phyloP scores from a whole-genome alignment of 2,888 invertebrate genomes.

The Thecophora atra region DNA sequence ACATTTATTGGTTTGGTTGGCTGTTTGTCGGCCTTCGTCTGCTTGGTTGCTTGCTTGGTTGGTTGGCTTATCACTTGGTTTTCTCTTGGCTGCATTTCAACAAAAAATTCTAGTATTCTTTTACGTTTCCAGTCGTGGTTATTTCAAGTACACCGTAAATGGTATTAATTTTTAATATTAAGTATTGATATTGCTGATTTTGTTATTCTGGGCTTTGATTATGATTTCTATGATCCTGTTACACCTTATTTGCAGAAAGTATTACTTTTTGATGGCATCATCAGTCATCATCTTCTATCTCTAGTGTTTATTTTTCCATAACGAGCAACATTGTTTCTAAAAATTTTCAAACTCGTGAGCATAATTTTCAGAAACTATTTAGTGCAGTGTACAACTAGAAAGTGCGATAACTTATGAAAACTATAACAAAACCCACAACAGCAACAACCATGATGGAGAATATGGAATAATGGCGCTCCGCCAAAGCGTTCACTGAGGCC shows the following conservation, averaged over 20 bases:
- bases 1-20: not conserved
- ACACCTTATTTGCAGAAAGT: no score
- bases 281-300: no score
- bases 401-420: not conserved
- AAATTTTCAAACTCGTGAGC: no score
- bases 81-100: constrained; percentile 21
- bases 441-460: no score
- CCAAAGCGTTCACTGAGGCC: constrained; percentile 31
- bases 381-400: not conserved
- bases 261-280: no score
- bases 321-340: no score
- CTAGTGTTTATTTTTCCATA: no score
- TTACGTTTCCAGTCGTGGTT: not conserved
- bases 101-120: not conserved
- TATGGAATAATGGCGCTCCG: constrained; percentile 9
- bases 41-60: not conserved
- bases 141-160: not conserved
- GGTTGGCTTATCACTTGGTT: constrained; percentile 15
- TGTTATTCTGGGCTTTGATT: no score
- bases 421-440: not conserved
- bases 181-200: no score
- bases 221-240: no score
- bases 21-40: not conserved
- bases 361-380: not conserved
- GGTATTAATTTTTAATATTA: no score